phyloP scores from a whole-genome alignment of 2,888 invertebrate species.

The Cabera pusaria region DNA sequence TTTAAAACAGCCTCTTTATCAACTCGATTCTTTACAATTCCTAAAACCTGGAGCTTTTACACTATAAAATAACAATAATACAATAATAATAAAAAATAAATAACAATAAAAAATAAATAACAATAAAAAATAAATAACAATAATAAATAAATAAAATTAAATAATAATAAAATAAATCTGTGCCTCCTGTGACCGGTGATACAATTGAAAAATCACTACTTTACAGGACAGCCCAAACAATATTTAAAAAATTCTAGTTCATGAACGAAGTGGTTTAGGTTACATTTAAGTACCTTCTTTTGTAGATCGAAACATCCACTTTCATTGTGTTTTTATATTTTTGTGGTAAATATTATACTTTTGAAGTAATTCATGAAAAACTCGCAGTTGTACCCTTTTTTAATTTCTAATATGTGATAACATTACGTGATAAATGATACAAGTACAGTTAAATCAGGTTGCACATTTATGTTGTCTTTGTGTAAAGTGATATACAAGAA shows the following conservation, averaged over 20 bases:
- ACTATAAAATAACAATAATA: no score
- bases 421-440: conserved; percentile 19
- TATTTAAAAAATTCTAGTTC: conserved; percentile 1
- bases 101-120: no score
- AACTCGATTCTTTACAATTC: no score
- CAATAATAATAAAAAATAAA: no score
- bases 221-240: background rate
- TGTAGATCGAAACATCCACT: background rate
- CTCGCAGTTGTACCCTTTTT: conserved; percentile 3
- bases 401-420: conserved; percentile 9
- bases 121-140: no score
- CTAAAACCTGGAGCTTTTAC: no score
- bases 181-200: no score
- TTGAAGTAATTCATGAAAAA: conserved; percentile 6
- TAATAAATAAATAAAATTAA: no score
- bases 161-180: no score
- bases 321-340: background rate
- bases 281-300: conserved; percentile 1
- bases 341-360: background rate
- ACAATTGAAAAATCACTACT: background rate
- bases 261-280: background rate
- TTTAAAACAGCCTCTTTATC: no score
- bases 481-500: conserved; percentile 20
- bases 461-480: conserved; percentile 16
- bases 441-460: conserved; percentile 19